Base-by-base conservation (phyloP, 2,888 invertebrate species). In the Heliconius charithonia region DNA sequence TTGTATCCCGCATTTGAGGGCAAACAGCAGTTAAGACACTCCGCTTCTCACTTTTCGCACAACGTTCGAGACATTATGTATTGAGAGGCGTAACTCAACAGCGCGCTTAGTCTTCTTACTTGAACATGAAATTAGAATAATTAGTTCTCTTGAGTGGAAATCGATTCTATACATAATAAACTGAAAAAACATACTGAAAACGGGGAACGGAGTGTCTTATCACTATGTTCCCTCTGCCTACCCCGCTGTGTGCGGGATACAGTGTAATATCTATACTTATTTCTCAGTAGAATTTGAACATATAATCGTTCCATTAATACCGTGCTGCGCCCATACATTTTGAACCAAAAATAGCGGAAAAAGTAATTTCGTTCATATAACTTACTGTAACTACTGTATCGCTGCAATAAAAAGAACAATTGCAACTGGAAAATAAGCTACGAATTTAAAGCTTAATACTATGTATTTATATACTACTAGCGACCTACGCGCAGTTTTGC, bases 361-460 rank as follows among this genome's bases (percentile, higher is more conserved):
- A 63, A 27, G 63, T 66, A 66, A 66, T 66, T 22, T 66, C 66
- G 32, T 66, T 22, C 66, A 63, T 63, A 63, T 66, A 32, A 66
- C 32, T 66, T 66, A 66, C 37, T 66, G 32, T 37, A 66, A 13
- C 63, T 63, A 63, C 63, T 63, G 7, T 63, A 27, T 63, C 13
- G 67, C n/a, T 32, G n/a, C 67, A n/a, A 37, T 67, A 67, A 67
- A 37, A 37, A 37, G 67, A 37, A n/a, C 37, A 37, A 67, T 67
- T 67, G 32, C 67, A 12, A 37, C 37, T 37, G 67, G 19, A 37
- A 67, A 67, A 37, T 67, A 67, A 67, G 37, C 37, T 67, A 6
- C 63, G 16, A 63, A 41, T 37, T n/a, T 67, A 67, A 67, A 67
- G 37, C 37, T 67, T 37, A 13, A 67, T 41, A 66, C 19, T 56